Conservation (phyloP, 2,797 vertebrate genomes). For the Amphiprion clarkii region DNA sequence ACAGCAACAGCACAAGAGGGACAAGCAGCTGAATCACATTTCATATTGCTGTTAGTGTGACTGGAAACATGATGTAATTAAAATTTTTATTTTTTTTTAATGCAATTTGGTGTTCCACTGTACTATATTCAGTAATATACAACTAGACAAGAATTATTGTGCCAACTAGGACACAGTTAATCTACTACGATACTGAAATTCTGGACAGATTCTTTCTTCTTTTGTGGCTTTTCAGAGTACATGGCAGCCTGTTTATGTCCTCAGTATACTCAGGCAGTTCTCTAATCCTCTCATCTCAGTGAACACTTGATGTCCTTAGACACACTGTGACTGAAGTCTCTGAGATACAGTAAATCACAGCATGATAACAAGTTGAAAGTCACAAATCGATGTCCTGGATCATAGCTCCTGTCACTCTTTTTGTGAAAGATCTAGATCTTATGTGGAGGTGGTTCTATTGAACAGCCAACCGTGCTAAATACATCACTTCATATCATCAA, state of each 20-base stretch:
- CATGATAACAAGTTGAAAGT: conserved; percentile 47
- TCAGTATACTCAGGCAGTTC: conserved; percentile 22
- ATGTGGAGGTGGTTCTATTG: background rate
- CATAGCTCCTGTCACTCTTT: conserved; percentile 26
- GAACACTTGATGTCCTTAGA: conserved; percentile 45
- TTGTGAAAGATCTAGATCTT: conserved; percentile 38
- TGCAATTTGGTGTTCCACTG: conserved; percentile 7
- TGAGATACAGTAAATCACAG: conserved; percentile 49
- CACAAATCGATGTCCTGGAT: conserved; percentile 48
- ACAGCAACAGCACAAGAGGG: conserved; percentile 25
- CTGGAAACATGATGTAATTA: background rate
- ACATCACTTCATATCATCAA: conserved; percentile 1
- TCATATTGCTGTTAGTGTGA: conserved; percentile 9
- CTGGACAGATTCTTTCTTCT: background rate
- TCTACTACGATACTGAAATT: background rate
- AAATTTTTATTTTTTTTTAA: conserved; percentile 2
- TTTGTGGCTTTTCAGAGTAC: conserved; percentile 14
- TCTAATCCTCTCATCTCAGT: conserved; percentile 53
- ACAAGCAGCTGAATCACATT: conserved; percentile 34
- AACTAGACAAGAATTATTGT: background rate
- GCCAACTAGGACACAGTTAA: background rate
- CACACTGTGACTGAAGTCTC: conserved; percentile 24
- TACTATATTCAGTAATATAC: background rate
- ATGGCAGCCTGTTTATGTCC: conserved; percentile 13
- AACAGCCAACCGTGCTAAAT: conserved; percentile 13